phyloP scores from a whole-genome alignment of 2,797 vertebrate genomes.

The Orestias chungarensis region DNA sequence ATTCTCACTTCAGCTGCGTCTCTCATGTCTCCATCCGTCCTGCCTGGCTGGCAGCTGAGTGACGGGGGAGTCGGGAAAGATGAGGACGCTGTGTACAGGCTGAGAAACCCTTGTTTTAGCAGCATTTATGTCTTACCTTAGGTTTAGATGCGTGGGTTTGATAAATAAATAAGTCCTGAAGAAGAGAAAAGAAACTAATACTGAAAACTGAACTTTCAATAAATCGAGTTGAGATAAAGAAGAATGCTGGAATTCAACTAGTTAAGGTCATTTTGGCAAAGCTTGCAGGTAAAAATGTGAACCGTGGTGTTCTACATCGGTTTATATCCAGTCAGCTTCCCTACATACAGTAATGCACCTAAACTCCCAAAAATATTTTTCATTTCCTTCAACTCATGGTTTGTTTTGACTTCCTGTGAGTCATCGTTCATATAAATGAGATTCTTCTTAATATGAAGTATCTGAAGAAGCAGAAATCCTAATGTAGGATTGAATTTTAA shows the following conservation, averaged over 20 bases:
- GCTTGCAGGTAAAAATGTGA: no score
- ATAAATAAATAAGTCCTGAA: not conserved
- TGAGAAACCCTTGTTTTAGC: not conserved
- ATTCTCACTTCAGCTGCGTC: slow-evolving; percentile 6
- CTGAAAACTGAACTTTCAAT: no score
- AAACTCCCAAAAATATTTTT: no score
- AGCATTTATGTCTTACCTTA: slow-evolving; percentile 1
- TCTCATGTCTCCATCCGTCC: slow-evolving; percentile 16
- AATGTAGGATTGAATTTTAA: no score
- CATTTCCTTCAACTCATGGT: no score
- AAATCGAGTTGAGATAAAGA: not conserved
- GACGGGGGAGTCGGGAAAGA: slow-evolving; percentile 15
- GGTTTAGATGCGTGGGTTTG: not conserved
- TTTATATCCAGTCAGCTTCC: not conserved
- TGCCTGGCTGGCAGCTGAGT: slow-evolving; percentile 11
- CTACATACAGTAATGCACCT: not conserved
- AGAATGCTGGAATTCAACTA: not conserved
- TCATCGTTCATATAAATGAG: no score
- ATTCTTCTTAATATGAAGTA: no score
- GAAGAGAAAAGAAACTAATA: not conserved
- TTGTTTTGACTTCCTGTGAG: no score
- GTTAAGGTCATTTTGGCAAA: no score
- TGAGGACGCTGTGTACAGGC: not conserved
- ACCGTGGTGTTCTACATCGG: not conserved
- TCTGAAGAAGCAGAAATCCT: no score